phyloP scores from a whole-genome alignment of 2,113 vertebrate genomes.

The Peromyscus leucopus region DNA sequence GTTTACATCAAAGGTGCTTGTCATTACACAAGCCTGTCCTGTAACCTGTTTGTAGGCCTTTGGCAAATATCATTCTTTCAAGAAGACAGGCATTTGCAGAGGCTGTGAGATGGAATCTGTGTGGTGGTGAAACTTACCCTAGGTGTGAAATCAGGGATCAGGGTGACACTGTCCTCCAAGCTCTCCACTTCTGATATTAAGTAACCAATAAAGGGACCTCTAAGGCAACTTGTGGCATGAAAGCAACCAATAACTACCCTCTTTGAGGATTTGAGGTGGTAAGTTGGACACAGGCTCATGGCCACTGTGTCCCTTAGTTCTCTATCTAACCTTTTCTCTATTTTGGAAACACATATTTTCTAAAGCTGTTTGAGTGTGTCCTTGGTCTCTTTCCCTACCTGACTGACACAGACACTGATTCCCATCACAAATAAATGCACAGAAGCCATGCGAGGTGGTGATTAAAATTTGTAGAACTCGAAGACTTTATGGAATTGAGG shows the following conservation, averaged over 20 bases:
- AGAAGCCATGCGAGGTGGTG: not conserved
- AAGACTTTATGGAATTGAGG: not conserved
- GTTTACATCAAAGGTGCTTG: not conserved
- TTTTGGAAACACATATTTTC: not conserved
- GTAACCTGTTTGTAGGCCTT: not conserved
- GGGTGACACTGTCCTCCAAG: not conserved
- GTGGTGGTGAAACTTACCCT: not conserved
- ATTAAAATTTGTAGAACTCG: not conserved
- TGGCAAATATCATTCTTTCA: not conserved
- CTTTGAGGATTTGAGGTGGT: not conserved
- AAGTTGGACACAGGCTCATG: not conserved
- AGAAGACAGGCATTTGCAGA: not conserved
- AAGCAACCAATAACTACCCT: not conserved
- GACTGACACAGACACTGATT: not conserved
- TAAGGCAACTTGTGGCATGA: not conserved
- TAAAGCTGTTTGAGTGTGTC: not conserved
- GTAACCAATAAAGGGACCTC: not conserved
- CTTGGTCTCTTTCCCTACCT: not conserved
- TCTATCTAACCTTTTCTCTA: not conserved
- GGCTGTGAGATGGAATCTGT: not conserved
- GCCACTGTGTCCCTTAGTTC: too few species aligned
- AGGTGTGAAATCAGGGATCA: not conserved
- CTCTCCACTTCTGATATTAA: not conserved
- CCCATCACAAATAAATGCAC: not conserved
- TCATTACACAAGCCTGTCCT: not conserved